phyloP scores from a whole-genome alignment of 2,113 vertebrate genomes.

The Anser cygnoides region DNA sequence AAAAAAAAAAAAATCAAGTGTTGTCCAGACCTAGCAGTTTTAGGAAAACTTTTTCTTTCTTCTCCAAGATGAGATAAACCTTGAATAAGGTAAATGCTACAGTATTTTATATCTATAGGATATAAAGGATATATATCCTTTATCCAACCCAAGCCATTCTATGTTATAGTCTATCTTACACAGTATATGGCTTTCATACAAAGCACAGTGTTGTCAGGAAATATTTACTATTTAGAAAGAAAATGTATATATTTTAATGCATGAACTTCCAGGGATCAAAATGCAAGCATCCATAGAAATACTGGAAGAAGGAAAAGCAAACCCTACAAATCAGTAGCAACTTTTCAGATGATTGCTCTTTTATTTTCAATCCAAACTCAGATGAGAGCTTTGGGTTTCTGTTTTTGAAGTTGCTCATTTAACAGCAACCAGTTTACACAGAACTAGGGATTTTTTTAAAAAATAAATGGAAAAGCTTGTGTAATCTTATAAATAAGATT shows the following conservation, averaged over 20 bases:
- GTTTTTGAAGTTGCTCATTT: background rate
- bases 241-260: background rate
- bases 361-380: background rate
- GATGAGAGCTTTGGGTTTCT: background rate
- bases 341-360: background rate
- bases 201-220: background rate
- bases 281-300: background rate
- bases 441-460: background rate
- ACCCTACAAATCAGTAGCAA: background rate
- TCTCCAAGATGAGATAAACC: background rate
- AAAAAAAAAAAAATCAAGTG: background rate
- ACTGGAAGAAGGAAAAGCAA: background rate
- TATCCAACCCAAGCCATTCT: no score
- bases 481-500: background rate
- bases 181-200: background rate
- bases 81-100: background rate
- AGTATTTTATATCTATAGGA: background rate
- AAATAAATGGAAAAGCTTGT: background rate
- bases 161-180: background rate
- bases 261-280: background rate
- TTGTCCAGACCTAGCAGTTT: background rate
- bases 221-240: background rate
- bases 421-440: background rate
- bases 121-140: background rate
- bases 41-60: no score